Evolutionary conservation across 92 coral and sea anemone genomes (phyloP), one percentile per base, ranked within the genome.

Genomic region (Phenganax subtilis): DNA sequence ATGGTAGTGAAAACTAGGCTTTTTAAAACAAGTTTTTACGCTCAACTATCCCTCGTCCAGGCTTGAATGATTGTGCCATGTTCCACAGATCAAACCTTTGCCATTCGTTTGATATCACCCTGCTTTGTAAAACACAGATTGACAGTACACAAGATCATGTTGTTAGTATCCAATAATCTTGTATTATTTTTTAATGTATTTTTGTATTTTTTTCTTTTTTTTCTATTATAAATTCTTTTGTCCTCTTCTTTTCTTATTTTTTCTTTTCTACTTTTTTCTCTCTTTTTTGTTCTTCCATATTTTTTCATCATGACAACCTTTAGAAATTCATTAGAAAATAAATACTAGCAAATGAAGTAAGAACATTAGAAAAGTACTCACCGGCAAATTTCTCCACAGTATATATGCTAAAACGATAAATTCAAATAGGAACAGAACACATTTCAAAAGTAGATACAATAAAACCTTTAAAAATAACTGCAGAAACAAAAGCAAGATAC

Each of bases 261-360:
- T 29, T 67, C 20, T 76, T 75, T 63, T 73, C 81, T 54, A 57
- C 51, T 84, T 3, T 57, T 67, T 54, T 76, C 65, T 51, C 55
- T 85, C 53, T 51, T 52, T 82, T 31, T 77, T 44, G 8, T 17
- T 17, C 10, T 77, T 8, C 55, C 54, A 12, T 73, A 30, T 68
- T 44, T 75, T 75, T 25, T 25, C 61, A 27, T 59, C 25, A 11
- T 67, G 79, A 79, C 76, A 77, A 75, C 78, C 78, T 75, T 67
- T 75, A 57, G 77, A 82, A 44, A 75, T 80, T 75, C 60, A 83
- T 82, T n/a, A 80, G 64, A 56, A 73, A 69, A 66, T 11, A 57
- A 76, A 82, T 7, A 68, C 9, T 10, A 68, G 31, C 73, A 51
- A 68, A 8, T 17, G 37, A 64, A 68, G 73, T 6, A 44, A 20